These are phyloP conservation scores for Leucophenga montana DNA, from an alignment of 2,888 invertebrate species.

Conservation along the genomic window DNA sequence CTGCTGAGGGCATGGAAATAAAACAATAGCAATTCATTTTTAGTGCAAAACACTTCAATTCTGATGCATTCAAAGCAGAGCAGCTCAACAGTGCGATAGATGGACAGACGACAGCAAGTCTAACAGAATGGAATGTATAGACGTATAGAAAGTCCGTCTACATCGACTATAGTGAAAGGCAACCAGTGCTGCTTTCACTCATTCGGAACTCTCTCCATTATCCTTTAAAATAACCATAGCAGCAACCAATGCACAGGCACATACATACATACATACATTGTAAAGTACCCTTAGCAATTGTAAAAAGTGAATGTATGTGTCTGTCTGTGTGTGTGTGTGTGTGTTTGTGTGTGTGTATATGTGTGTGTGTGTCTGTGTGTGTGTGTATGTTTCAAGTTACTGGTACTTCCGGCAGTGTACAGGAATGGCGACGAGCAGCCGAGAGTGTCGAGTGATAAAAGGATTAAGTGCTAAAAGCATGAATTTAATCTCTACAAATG, in stretches of 20 bases:
- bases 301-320: no score
- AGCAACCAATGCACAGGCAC: constrained; percentile 22
- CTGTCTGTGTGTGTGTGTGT: no score
- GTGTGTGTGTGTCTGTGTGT: no score
- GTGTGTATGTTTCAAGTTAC: no score
- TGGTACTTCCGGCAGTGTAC: no score
- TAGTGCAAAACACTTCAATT: constrained; percentile 46
- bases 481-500: constrained; percentile 57
- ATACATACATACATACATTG: no score
- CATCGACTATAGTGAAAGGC: constrained; percentile 37
- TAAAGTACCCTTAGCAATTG: no score
- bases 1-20: not conserved
- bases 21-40: constrained; percentile 32
- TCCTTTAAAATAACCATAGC: constrained; percentile 15
- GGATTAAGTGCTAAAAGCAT: constrained; percentile 61
- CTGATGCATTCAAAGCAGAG: no score
- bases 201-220: not conserved
- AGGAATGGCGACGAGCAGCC: constrained; percentile 23
- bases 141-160: constrained; percentile 40
- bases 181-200: not conserved
- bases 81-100: not conserved
- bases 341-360: no score
- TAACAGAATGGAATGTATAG: no score
- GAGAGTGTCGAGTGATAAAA: constrained; percentile 48
- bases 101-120: not conserved